Evolutionary conservation across 1,140 invertebrate genomes (phyloP).

Genomic region (Penaeus indicus): DNA sequence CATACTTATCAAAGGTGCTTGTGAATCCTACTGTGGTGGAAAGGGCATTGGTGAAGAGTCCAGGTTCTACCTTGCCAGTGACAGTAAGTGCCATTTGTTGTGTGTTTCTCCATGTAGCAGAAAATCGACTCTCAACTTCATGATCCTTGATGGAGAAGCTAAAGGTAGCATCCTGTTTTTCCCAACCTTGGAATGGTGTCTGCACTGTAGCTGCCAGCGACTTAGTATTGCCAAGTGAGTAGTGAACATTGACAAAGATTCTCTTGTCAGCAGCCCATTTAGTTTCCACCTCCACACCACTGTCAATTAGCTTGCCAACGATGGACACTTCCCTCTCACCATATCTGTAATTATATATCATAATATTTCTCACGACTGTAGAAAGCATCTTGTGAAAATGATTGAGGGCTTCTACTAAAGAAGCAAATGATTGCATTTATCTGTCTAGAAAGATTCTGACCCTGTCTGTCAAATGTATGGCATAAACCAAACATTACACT

Average conservation of each 20-base stretch:
- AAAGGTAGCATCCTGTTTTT: slow-evolving; percentile 44
- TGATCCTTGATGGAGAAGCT: slow-evolving; percentile 21
- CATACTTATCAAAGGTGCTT: slow-evolving; percentile 38
- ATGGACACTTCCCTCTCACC: neutral
- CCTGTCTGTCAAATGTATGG: no score
- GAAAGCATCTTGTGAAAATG: no score
- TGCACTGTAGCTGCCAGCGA: slow-evolving; percentile 32
- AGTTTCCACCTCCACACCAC: slow-evolving; percentile 40
- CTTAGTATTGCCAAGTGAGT: slow-evolving; percentile 31
- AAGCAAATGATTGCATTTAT: no score
- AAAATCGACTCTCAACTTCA: slow-evolving; percentile 21
- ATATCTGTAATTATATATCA: slow-evolving; percentile 12
- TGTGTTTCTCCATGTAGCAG: slow-evolving; percentile 51
- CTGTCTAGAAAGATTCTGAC: no score
- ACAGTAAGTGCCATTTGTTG: slow-evolving; percentile 36
- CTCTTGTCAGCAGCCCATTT: slow-evolving; percentile 37
- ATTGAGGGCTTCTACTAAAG: no score
- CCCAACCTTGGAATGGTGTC: slow-evolving; percentile 58
- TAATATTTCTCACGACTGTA: no score
- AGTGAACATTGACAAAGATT: slow-evolving; percentile 24
- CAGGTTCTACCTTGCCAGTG: slow-evolving; percentile 32
- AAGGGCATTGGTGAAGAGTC: slow-evolving; percentile 15
- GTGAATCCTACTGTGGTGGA: slow-evolving; percentile 32
- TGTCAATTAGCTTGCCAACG: neutral
- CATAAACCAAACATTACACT: neutral